phyloP scores from a whole-genome alignment of 2,797 vertebrate species.

The Scomberomorus guttatus region DNA sequence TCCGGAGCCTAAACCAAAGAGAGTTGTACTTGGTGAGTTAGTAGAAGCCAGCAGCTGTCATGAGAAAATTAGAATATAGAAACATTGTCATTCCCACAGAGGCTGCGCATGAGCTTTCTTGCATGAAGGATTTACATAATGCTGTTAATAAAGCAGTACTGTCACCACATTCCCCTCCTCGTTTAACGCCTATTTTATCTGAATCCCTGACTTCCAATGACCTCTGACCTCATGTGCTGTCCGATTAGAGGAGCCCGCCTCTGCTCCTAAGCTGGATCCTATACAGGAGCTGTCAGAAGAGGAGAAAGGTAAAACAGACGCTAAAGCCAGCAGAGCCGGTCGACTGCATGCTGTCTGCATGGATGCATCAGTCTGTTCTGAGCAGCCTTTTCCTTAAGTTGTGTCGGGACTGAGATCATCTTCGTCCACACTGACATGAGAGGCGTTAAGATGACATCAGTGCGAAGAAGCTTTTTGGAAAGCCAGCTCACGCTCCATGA shows the following conservation, averaged over 20 bases:
- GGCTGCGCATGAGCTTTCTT: conserved; percentile 47
- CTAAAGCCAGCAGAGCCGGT: conserved; percentile 30
- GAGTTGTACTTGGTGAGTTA: conserved; percentile 77
- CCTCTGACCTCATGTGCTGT: conserved; percentile 67
- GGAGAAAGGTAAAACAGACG: conserved; percentile 84
- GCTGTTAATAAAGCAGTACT: conserved; percentile 11
- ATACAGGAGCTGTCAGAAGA: conserved; percentile 89
- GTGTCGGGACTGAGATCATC: conserved; percentile 30
- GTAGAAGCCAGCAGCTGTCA: no score
- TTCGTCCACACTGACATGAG: conserved; percentile 23
- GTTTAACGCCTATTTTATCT: conserved; percentile 39
- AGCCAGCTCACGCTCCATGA: conserved; percentile 14
- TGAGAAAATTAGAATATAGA: not conserved
- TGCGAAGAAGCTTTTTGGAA: conserved; percentile 1
- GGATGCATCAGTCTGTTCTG: conserved; percentile 63
- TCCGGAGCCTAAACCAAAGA: conserved; percentile 78
- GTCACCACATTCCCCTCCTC: not conserved
- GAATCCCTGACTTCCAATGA: conserved; percentile 43
- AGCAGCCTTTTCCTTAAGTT: conserved; percentile 24
- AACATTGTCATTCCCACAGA: conserved; percentile 1
- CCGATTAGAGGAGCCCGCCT: conserved; percentile 81
- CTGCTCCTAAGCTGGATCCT: conserved; percentile 85
- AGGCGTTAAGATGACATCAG: conserved; percentile 11
- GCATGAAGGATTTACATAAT: conserved; percentile 28
- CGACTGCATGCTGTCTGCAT: conserved; percentile 80